These are phyloP conservation scores for Porites lutea DNA, from an alignment of 64 coral and sea anemone genomes.

Conservation along the genomic window DNA sequence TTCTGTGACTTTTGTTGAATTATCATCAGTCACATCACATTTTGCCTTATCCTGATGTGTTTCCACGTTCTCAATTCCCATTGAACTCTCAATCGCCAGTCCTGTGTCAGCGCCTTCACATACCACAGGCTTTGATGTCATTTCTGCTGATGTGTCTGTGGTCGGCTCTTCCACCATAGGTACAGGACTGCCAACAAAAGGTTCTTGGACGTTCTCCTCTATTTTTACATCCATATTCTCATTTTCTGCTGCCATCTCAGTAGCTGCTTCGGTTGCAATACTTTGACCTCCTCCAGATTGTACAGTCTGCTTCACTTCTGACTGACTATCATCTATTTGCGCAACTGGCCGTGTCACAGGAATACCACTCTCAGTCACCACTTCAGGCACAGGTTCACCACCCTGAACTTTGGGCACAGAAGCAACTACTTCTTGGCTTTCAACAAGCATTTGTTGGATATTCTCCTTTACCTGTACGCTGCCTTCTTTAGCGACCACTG, in stretches of 20 bases:
- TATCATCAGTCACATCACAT: neutral
- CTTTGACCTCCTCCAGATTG: neutral
- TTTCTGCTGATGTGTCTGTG: neutral
- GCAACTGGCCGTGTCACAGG: neutral
- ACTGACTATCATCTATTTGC: neutral
- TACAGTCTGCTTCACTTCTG: neutral
- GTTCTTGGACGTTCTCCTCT: constrained; percentile 6
- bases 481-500: neutral
- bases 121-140: neutral
- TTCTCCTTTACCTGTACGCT: neutral
- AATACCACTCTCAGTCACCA: neutral
- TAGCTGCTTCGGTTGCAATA: neutral
- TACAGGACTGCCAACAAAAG: neutral
- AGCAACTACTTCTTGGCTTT: too few species aligned
- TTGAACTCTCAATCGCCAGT: neutral
- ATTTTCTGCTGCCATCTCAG: neutral
- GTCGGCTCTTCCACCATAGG: neutral
- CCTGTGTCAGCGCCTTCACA: neutral
- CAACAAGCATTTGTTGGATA: neutral
- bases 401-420: too few species aligned
- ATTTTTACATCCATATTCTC: neutral
- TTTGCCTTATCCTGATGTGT: neutral
- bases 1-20: neutral
- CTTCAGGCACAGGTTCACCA: too few species aligned
- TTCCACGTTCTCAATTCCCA: constrained; percentile 1